These are phyloP conservation scores for Eugnorisma glareosa DNA, from an alignment of 2,888 invertebrate species.

Conservation along the genomic window DNA sequence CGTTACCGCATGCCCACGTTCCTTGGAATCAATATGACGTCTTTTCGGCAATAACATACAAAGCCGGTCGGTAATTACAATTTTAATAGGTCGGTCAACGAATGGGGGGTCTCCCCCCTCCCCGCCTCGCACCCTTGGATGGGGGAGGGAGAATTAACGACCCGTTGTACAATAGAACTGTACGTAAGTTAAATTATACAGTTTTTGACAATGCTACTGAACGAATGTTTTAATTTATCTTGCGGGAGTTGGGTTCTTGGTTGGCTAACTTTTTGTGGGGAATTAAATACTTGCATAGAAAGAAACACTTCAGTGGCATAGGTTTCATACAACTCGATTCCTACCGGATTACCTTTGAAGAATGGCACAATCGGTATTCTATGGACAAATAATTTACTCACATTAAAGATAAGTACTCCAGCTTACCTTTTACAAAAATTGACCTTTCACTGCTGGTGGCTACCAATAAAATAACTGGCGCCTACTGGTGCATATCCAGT, in stretches of 20 bases:
- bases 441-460: no score
- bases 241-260: conserved; percentile 18
- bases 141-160: conserved; percentile 69
- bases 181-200: conserved; percentile 82
- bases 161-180: conserved; percentile 78
- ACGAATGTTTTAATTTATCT: conserved; percentile 63
- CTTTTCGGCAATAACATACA: conserved; percentile 84
- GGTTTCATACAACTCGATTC: no score
- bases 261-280: conserved; percentile 5
- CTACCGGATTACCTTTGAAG: no score
- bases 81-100: conserved; percentile 88
- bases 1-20: conserved; percentile 37
- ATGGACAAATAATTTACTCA: no score
- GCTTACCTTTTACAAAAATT: no score
- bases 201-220: conserved; percentile 80
- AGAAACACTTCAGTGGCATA: no score
- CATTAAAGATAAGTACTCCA: not conserved
- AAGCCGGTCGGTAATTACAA: conserved; percentile 85
- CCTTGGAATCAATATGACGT: conserved; percentile 80
- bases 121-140: conserved; percentile 49
- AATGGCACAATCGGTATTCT: no score
- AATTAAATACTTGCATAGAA: conserved; percentile 1
- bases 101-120: conserved; percentile 63
- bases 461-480: no score
- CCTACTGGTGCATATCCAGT: not conserved